A percentile compares a stretch with the other conserved stretches of the same genome.
Evolutionary conservation across 2,888 invertebrate genomes (phyloP).

Genomic region (Celastrina argiolus): DNA sequence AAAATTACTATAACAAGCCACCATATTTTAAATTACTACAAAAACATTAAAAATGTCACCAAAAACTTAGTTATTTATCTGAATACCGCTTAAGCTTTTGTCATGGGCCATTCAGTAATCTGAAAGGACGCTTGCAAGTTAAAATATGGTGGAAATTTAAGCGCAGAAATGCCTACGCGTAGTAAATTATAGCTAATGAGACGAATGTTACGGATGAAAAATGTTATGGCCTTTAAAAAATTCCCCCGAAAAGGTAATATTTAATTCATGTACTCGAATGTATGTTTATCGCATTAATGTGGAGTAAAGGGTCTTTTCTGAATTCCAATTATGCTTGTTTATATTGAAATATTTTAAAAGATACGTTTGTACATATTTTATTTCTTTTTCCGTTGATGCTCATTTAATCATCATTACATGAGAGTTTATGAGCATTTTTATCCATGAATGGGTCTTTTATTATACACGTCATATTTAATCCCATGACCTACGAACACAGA

Average conservation of each 20-base stretch:
- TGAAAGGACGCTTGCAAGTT: slow-evolving; percentile 58
- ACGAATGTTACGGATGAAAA: slow-evolving; percentile 58
- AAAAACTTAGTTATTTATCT: too few relatives aligned
- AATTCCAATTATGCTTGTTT: neutral
- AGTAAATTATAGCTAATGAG: slow-evolving; percentile 65
- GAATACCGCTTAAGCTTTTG: slow-evolving; percentile 32
- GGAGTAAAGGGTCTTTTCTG: neutral
- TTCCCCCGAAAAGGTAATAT: slow-evolving; percentile 26
- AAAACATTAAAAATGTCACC: too few relatives aligned
- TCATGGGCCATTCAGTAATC: slow-evolving; percentile 43
- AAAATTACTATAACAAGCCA: too few relatives aligned
- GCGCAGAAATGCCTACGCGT: slow-evolving; percentile 55
- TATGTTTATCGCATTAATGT: slow-evolving; percentile 16
- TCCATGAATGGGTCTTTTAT: neutral
- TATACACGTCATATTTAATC: too few relatives aligned
- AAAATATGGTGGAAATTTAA: slow-evolving; percentile 65
- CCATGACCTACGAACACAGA: too few relatives aligned
- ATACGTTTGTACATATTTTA: neutral
- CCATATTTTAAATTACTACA: too few relatives aligned
- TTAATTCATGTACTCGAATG: slow-evolving; percentile 21
- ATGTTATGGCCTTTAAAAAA: slow-evolving; percentile 33
- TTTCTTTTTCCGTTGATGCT: neutral
- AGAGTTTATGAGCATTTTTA: neutral
- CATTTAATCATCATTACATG: neutral
- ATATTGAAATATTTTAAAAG: neutral